phyloP scores from a whole-genome alignment of 2,888 invertebrate genomes.

The Orchesella flavescens region DNA sequence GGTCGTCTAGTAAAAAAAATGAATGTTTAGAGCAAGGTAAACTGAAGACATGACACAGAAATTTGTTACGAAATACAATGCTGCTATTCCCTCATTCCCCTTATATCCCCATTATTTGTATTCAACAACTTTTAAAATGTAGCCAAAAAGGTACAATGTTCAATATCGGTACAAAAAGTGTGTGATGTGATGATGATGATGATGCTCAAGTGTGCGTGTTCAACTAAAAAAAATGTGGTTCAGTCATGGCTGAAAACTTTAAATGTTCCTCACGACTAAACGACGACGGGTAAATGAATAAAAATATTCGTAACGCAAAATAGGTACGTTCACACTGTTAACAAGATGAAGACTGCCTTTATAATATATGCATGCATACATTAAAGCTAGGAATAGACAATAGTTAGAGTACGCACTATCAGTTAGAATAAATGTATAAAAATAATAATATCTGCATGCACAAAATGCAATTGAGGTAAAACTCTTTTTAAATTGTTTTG shows the following conservation, averaged over 20 bases:
- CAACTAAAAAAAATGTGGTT: constrained; percentile 31
- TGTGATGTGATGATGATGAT: too few species aligned
- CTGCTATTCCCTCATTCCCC: constrained; percentile 28
- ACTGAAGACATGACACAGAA: constrained; percentile 46
- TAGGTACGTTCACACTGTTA: not conserved
- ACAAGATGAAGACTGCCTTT: not conserved
- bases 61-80: constrained; percentile 43
- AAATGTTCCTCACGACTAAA: constrained; percentile 9
- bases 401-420: constrained; percentile 5
- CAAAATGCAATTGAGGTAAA: constrained; percentile 3
- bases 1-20: not conserved
- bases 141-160: constrained; percentile 11
- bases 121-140: not conserved
- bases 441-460: not conserved
- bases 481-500: constrained; percentile 15
- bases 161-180: not conserved
- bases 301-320: not conserved
- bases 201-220: constrained; percentile 18
- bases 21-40: constrained; percentile 50
- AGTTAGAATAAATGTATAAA: not conserved
- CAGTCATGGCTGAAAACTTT: constrained; percentile 46
- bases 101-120: constrained; percentile 27
- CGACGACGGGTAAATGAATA: constrained; percentile 14
- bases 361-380: not conserved
- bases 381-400: not conserved